phyloP scores from a whole-genome alignment of 2,797 vertebrate species.

The Pipistrellus nathusii region DNA sequence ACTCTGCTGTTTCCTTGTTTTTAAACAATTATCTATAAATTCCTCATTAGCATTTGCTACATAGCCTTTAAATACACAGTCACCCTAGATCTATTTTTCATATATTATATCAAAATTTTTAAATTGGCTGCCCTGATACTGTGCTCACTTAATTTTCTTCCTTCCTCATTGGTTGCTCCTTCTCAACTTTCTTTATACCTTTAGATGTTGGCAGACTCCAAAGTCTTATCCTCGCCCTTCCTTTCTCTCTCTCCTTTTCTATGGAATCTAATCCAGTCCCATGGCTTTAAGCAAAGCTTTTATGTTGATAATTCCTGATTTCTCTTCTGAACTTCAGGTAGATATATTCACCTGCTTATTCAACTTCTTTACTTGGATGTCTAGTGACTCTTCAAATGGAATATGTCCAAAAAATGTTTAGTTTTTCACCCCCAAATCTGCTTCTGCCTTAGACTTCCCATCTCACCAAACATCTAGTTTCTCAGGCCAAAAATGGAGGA shows the following conservation, averaged over 20 bases:
- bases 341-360: not conserved
- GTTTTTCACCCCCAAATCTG: not conserved
- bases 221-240: not conserved
- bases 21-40: not conserved
- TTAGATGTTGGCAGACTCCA: not conserved
- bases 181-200: not conserved
- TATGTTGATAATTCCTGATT: not conserved
- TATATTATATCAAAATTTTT: not conserved
- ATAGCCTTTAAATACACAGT: not conserved
- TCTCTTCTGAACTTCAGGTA: not conserved
- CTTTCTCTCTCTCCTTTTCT: not conserved
- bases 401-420: not conserved
- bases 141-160: not conserved
- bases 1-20: conserved; percentile 5
- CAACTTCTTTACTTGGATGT: not conserved
- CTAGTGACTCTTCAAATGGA: not conserved
- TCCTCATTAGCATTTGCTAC: not conserved
- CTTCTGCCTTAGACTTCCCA: not conserved
- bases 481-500: not conserved
- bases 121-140: not conserved
- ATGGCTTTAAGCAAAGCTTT: not conserved
- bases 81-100: not conserved
- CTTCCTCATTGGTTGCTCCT: not conserved
- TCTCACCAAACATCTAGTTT: not conserved
- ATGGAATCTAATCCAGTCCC: not conserved